Percentiles rank a stretch among this genome's conserved stretches.
Conservation (phyloP, 1,140 invertebrate genomes). For the Drosophila varians region DNA sequence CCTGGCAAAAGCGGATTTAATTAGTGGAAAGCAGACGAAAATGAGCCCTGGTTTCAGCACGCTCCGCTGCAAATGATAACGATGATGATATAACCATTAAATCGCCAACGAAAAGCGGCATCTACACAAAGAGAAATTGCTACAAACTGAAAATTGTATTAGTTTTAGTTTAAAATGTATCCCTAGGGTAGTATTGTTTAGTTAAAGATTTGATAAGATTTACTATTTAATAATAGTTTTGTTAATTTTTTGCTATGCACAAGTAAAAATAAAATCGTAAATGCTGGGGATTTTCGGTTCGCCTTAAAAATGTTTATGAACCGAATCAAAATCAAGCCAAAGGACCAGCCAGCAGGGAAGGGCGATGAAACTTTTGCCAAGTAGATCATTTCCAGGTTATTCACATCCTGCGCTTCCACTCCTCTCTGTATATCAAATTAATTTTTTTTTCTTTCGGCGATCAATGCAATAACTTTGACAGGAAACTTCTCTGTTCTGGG, state of each 20-base stretch:
- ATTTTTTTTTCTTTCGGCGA: slow-evolving; percentile 11
- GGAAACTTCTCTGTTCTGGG: slow-evolving; percentile 22
- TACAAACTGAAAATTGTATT: not conserved
- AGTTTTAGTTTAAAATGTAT: not conserved
- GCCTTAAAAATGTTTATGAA: slow-evolving; percentile 28
- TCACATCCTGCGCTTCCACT: not conserved
- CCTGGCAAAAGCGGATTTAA: slow-evolving; percentile 24
- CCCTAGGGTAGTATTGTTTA: too few relatives aligned
- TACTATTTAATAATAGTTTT: not conserved
- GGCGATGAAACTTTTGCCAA: slow-evolving; percentile 5
- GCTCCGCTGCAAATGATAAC: slow-evolving; percentile 29
- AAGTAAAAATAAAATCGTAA: slow-evolving; percentile 9
- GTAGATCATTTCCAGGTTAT: slow-evolving; percentile 34
- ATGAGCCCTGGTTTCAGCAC: slow-evolving; percentile 19
- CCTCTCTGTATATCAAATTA: slow-evolving; percentile 44
- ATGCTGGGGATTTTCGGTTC: slow-evolving; percentile 3
- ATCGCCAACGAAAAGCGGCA: slow-evolving; percentile 31
- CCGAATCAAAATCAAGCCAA: slow-evolving; percentile 6
- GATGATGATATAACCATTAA: slow-evolving; percentile 50
- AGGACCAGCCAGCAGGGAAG: not conserved
- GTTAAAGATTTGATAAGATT: too few relatives aligned
- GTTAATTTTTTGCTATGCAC: not conserved
- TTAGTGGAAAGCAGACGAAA: slow-evolving; percentile 38
- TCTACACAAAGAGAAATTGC: slow-evolving; percentile 4
- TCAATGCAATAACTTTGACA: slow-evolving; percentile 47